These are phyloP conservation scores for Cydia amplana DNA, from an alignment of 1,140 invertebrate genomes.

Conservation along the genomic window DNA sequence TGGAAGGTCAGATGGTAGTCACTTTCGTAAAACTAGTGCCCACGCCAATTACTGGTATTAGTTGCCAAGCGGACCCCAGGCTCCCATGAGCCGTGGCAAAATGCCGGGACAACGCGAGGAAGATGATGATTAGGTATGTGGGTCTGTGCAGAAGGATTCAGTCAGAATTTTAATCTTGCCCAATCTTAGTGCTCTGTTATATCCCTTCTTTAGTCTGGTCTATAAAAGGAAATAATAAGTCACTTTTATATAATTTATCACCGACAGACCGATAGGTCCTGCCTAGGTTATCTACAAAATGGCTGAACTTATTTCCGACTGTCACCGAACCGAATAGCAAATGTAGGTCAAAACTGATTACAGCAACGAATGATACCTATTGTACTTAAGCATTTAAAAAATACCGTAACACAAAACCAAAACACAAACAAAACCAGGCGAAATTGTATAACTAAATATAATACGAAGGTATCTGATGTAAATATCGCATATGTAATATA, in stretches of 20 bases:
- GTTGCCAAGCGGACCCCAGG: no score
- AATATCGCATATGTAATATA: slow-evolving; percentile 28
- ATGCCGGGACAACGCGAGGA: no score
- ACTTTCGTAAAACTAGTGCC: no score
- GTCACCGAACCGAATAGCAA: neutral
- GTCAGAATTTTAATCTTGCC: neutral
- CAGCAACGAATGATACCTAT: neutral
- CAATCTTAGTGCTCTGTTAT: no score
- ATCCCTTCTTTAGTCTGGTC: no score
- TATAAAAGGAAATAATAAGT: no score
- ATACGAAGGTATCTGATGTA: slow-evolving; percentile 1
- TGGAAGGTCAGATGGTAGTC: no score
- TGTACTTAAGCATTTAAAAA: no score
- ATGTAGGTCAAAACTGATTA: neutral
- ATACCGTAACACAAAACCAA: neutral
- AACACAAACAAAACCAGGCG: neutral
- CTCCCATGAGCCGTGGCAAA: no score
- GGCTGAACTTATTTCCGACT: neutral
- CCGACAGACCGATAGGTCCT: no score
- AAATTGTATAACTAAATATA: neutral
- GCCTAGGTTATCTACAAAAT: neutral
- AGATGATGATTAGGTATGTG: no score
- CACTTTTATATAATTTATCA: neutral
- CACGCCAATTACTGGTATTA: no score
- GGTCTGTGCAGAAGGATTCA: neutral